Conservation (phyloP, 2,888 invertebrate species). For the Gnatocerus cornutus region DNA sequence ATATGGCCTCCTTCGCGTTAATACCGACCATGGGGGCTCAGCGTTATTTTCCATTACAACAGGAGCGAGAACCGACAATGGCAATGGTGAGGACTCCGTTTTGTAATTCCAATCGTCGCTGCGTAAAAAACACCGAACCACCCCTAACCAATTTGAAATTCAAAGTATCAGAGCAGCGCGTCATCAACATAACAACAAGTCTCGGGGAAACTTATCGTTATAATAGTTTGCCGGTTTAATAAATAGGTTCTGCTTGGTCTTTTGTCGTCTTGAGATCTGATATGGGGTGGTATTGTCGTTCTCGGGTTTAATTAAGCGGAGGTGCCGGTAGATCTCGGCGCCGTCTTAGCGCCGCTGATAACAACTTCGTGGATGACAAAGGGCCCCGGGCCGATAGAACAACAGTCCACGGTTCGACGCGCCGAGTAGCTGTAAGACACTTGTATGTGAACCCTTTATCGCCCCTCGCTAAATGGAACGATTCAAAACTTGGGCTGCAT, state of each 20-base stretch:
- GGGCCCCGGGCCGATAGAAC: slow-evolving; percentile 53
- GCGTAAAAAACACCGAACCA: slow-evolving; percentile 54
- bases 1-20: slow-evolving; percentile 42
- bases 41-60: slow-evolving; percentile 59
- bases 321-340: slow-evolving; percentile 61
- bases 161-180: slow-evolving; percentile 61
- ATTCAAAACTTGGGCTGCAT: slow-evolving; percentile 39
- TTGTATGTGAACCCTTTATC: slow-evolving; percentile 56
- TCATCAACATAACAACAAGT: slow-evolving; percentile 60
- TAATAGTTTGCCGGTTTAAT: slow-evolving; percentile 49
- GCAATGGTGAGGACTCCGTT: slow-evolving; percentile 53
- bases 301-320: slow-evolving; percentile 62
- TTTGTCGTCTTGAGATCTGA: slow-evolving; percentile 56
- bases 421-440: slow-evolving; percentile 48
- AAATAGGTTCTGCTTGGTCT: slow-evolving; percentile 50
- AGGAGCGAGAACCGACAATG: slow-evolving; percentile 58
- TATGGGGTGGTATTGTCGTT: slow-evolving; percentile 51
- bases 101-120: slow-evolving; percentile 59
- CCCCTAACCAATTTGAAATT: slow-evolving; percentile 65
- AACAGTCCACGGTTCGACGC: slow-evolving; percentile 62
- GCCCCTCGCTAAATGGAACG: slow-evolving; percentile 33
- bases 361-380: slow-evolving; percentile 61
- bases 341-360: slow-evolving; percentile 60
- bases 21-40: slow-evolving; percentile 40
- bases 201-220: slow-evolving; percentile 48